Base-by-base conservation (phyloP, 2,113 vertebrate species). In the Thunnus maccoyii region DNA sequence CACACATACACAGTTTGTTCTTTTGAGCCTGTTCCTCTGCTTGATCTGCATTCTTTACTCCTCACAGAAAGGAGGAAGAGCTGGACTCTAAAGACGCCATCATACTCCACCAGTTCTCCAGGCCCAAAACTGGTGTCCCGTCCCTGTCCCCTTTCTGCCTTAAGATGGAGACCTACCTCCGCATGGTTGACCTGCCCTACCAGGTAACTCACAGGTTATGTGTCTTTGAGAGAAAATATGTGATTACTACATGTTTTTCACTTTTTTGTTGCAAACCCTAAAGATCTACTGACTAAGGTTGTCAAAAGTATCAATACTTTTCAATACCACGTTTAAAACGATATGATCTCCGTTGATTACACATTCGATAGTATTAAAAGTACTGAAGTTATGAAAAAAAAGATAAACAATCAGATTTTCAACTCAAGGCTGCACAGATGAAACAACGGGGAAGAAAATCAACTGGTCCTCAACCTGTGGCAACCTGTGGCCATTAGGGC, bases 151-250 rank as follows among this genome's bases (percentile, higher is more conserved):
- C 98, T 0, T 99, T 97, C 94, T 99, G 98, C 90, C 95, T 99
- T 94, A 99, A 99, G 93, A 96, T 98, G 96, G 98, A 99, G 95
- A 99, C 97, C 22, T 99, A 99, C 90, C 94, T 99, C 93, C 96
- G 98, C 88, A 99, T 99, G 97, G 96, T 96, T 44, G 98, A 99
- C 92, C 95, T 99, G 83, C 97, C 98, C 76, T 99, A 99, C 91
- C 96, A 99, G 97, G 98, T 99, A 95, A 25, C 57, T 25, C 60
- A 44, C 41, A 57, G 32, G 2, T 16, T 8, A 30, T 7, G 6
- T 36, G 32, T 63, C 18, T 20, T n/a, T n/a, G 5, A 61, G 5
- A 17, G 27, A 30, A 50, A 44, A 51, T 41, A 41, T 8, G 36
- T 47, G 50, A 14, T 15, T 7, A 11, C 18, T 7, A 22, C 1